Base-by-base conservation (phyloP, 2,113 vertebrate genomes). In the Theristicus caerulescens region DNA sequence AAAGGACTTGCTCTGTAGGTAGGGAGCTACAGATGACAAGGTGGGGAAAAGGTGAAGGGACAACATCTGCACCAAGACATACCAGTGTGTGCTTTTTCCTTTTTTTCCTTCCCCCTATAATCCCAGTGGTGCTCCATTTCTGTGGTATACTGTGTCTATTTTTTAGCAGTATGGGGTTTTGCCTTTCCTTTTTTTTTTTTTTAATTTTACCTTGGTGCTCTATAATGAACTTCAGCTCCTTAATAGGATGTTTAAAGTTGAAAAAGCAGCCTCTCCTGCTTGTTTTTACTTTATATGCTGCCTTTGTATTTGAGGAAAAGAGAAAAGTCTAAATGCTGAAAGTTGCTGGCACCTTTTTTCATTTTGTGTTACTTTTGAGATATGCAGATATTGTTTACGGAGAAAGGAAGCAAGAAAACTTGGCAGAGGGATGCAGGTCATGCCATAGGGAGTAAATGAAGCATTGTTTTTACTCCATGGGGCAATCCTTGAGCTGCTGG, bases 401-500 rank as follows among this genome's bases (percentile, higher is more conserved):
- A 61, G 64, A 79, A 87, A 79, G 20, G 70, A 95, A 94, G 72
- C 72, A 81, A 91, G 55, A 66, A 81, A 91, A 79, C 36, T 94
- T 96, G 89, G 70, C 93, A 95, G 70, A 89, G 44, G 14, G 13
- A 40, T 72, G 57, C 47, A 27, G 47, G 51, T 70, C 85, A 66
- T 88, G 38, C 54, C 66, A 88, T 9, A 62, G 76, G 46, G 55
- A 88, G 57, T 86, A 95, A 96, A 89, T 57, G 61, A 74, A 92
- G 65, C 66, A 69, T 92, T 94, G 52, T 93, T 95, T 94, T 91
- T 96, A 87, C 73, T 94, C 86, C 61, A 58, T 65, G 49, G 72
- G 54, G n/a, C 83, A 87, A 94, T 62, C 2, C 4, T 67, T 88
- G 77, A 79, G 77, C 54, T 84, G 25, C 70, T 92, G 83, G 80